Percentiles rank a stretch among this genome's conserved stretches.
Evolutionary conservation across 2,888 invertebrate species (phyloP).

Genomic region (Agapostemon virescens): DNA sequence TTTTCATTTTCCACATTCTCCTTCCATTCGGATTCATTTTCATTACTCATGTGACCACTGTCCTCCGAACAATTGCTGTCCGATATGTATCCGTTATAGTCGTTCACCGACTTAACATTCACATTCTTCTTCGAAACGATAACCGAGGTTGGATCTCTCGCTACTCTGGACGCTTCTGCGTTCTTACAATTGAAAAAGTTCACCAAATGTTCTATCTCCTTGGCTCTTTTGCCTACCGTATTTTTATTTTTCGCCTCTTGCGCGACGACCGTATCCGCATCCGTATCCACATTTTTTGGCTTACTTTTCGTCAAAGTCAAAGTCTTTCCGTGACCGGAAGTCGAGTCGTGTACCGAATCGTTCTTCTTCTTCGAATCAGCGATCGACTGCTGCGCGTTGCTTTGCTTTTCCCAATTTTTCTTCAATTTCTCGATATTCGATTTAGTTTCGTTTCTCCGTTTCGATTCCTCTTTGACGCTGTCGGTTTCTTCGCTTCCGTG

Average conservation of each 20-base stretch:
- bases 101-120: constrained; percentile 45
- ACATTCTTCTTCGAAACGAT: constrained; percentile 68
- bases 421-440: constrained; percentile 74
- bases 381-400: constrained; percentile 32
- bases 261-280: constrained; percentile 1
- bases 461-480: constrained; percentile 36
- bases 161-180: constrained; percentile 64
- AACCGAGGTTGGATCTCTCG: constrained; percentile 58
- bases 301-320: constrained; percentile 7
- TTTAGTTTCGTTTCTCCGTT: constrained; percentile 54
- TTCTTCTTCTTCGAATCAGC: constrained; percentile 31
- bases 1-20: constrained; percentile 69
- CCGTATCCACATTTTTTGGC: not conserved
- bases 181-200: constrained; percentile 79
- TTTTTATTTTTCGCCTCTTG: constrained; percentile 45
- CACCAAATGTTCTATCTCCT: constrained; percentile 77
- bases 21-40: constrained; percentile 82
- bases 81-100: constrained; percentile 80
- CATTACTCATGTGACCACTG: constrained; percentile 91
- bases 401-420: constrained; percentile 77
- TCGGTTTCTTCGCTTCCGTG: not conserved
- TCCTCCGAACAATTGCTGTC: constrained; percentile 88
- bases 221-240: constrained; percentile 67
- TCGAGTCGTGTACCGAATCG: not conserved
- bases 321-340: not conserved